These are phyloP conservation scores for Nothobranchius kuhntae DNA, from an alignment of 2,113 vertebrate genomes.

Conservation along the genomic window DNA sequence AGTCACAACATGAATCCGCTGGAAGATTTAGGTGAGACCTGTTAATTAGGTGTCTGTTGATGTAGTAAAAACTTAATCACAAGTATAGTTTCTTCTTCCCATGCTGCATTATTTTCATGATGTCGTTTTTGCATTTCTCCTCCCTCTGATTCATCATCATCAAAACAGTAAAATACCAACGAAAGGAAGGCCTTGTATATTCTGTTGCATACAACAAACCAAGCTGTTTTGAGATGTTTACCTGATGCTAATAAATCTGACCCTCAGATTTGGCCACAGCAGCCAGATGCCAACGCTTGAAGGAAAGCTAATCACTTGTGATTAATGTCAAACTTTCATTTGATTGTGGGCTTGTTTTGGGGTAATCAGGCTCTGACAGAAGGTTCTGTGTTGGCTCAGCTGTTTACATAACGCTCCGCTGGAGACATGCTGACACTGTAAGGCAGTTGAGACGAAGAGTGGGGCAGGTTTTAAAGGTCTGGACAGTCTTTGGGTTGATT, in stretches of 20 bases:
- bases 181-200: conserved; percentile 31
- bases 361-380: conserved; percentile 73
- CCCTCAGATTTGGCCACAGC: conserved; percentile 60
- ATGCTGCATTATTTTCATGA: not conserved
- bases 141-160: conserved; percentile 30
- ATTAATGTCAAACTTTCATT: conserved; percentile 78
- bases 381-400: conserved; percentile 67
- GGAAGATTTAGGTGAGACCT: too few species aligned
- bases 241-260: conserved; percentile 68
- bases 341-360: conserved; percentile 69
- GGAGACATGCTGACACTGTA: conserved; percentile 70
- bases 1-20: too few species aligned
- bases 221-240: conserved; percentile 56
- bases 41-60: too few species aligned
- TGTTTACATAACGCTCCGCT: conserved; percentile 72
- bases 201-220: conserved; percentile 60
- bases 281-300: conserved; percentile 51
- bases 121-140: not conserved
- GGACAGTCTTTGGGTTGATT: conserved; percentile 47
- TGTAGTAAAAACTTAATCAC: too few species aligned
- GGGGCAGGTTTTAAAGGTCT: conserved; percentile 51
- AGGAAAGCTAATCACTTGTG: conserved; percentile 68
- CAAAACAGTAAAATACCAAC: conserved; percentile 30
- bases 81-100: not conserved
- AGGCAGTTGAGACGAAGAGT: conserved; percentile 41